phyloP scores from a whole-genome alignment of 2,888 invertebrate species.

The Yponomeuta plumbellus region DNA sequence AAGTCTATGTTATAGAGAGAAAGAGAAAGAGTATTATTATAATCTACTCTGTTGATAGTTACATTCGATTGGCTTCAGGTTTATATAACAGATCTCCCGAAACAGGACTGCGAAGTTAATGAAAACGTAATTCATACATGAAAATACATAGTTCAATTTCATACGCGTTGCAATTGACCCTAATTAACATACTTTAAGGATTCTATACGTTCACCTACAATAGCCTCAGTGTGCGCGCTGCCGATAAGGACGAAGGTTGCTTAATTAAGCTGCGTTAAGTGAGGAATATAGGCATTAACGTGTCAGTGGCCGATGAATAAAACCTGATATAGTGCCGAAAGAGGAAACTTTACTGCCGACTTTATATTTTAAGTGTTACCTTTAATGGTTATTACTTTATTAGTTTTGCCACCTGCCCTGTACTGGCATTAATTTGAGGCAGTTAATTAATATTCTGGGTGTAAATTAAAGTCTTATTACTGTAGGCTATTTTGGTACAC shows the following conservation, averaged over 20 bases:
- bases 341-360: slow-evolving; percentile 5
- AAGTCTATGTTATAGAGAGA: too few species aligned
- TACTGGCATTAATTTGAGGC: not conserved
- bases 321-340: slow-evolving; percentile 14
- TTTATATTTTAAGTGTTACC: slow-evolving; percentile 8
- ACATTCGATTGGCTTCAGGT: too few species aligned
- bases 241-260: slow-evolving; percentile 35
- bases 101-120: too few species aligned
- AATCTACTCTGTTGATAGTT: too few species aligned
- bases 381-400: slow-evolving; percentile 20
- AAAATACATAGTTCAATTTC: too few species aligned
- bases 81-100: too few species aligned
- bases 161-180: too few species aligned
- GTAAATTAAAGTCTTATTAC: not conserved
- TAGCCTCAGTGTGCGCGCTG: not conserved
- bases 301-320: slow-evolving; percentile 31
- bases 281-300: slow-evolving; percentile 12
- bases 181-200: too few species aligned
- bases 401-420: not conserved
- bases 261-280: slow-evolving; percentile 52
- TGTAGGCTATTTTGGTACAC: not conserved
- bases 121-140: too few species aligned
- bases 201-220: too few species aligned
- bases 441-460: not conserved
- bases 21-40: too few species aligned